Conservation (phyloP, 2,113 vertebrate genomes). For the Colistium nudipinnis region DNA sequence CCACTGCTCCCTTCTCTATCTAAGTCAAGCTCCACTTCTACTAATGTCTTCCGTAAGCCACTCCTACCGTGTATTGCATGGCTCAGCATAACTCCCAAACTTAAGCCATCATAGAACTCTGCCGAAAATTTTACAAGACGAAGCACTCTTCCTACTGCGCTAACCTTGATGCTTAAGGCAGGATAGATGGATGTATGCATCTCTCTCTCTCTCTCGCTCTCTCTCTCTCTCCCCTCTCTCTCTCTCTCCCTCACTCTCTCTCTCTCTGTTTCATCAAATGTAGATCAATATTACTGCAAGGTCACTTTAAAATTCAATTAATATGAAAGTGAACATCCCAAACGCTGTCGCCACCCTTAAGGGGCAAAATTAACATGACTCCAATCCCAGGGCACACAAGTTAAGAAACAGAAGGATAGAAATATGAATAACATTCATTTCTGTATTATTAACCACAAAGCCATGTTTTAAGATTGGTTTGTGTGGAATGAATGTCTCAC, state of each 20-base stretch:
- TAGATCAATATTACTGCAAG: constrained; percentile 80
- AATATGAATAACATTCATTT: constrained; percentile 41
- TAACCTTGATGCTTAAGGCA: constrained; percentile 72
- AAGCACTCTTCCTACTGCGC: constrained; percentile 63
- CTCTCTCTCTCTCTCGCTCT: constrained; percentile 1
- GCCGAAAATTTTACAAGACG: constrained; percentile 70
- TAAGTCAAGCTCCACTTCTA: background rate
- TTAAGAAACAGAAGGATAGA: constrained; percentile 14
- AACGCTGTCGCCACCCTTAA: constrained; percentile 33
- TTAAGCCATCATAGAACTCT: constrained; percentile 69
- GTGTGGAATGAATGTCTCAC: constrained; percentile 67
- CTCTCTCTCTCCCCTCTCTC: background rate
- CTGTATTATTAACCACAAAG: constrained; percentile 65
- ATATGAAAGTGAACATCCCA: constrained; percentile 67
- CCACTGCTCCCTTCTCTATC: background rate
- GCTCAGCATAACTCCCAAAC: constrained; percentile 76
- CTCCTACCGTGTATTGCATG: constrained; percentile 58
- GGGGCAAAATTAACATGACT: constrained; percentile 45
- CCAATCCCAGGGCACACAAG: constrained; percentile 37
- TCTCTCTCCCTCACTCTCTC: constrained; percentile 1
- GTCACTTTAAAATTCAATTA: constrained; percentile 81
- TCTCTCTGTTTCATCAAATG: constrained; percentile 65
- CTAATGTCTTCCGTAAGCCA: constrained; percentile 35
- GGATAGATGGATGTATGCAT: constrained; percentile 42
- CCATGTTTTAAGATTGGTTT: constrained; percentile 57